phyloP scores from a whole-genome alignment of 2,797 vertebrate genomes.

The Trachops cirrhosus region DNA sequence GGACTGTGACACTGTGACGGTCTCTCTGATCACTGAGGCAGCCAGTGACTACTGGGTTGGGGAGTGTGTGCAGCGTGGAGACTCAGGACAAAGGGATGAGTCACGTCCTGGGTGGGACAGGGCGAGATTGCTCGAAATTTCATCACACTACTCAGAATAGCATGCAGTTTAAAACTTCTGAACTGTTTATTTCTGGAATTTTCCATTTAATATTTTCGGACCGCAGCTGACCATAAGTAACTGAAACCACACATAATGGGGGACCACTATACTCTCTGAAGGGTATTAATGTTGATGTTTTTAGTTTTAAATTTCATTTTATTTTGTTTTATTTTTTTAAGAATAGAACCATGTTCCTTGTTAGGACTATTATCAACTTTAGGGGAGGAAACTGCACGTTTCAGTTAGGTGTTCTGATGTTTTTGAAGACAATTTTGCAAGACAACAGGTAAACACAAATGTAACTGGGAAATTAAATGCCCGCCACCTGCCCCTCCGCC shows the following conservation, averaged over 20 bases:
- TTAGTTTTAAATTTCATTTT: not conserved
- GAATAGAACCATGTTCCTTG: not conserved
- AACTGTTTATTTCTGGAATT: not conserved
- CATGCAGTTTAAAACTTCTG: not conserved
- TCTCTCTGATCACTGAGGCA: not conserved
- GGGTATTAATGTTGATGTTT: fast-evolving
- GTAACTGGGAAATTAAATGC: not conserved
- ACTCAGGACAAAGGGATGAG: not conserved
- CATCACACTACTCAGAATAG: not conserved
- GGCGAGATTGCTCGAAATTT: not conserved
- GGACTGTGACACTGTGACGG: not conserved
- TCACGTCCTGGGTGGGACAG: not conserved
- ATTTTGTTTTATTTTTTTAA: not conserved
- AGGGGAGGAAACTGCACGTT: not conserved
- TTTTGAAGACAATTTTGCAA: not conserved
- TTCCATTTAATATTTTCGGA: not conserved
- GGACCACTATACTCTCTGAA: not conserved
- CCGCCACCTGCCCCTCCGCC: too few species aligned
- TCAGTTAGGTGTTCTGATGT: not conserved
- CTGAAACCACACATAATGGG: not conserved
- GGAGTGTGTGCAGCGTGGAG: not conserved
- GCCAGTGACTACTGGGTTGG: not conserved
- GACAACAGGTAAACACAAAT: not conserved
- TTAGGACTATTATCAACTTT: not conserved
- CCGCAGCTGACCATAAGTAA: not conserved